Percentiles rank a stretch among this genome's conserved stretches.
Conservation (phyloP, 2,888 invertebrate species). For the Pachydiplax longipennis region DNA sequence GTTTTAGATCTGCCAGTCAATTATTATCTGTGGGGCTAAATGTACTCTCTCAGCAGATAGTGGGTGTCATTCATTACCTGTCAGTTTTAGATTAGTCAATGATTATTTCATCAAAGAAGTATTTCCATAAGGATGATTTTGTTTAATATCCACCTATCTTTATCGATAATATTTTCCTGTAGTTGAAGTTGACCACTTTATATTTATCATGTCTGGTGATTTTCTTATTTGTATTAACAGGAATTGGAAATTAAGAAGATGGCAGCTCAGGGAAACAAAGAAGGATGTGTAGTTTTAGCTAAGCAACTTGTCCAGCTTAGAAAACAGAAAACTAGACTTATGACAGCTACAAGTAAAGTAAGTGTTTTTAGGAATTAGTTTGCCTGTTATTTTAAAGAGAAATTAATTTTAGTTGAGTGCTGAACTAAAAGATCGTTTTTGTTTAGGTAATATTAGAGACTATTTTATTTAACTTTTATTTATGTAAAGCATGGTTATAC, state of each 20-base stretch:
- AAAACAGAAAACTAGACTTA: slow-evolving; percentile 85
- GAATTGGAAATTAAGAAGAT: slow-evolving; percentile 88
- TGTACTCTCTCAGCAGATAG: too few species aligned
- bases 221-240: slow-evolving; percentile 59
- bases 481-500: too few species aligned
- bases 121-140: too few species aligned
- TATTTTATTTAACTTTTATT: too few species aligned
- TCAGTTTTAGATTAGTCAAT: too few species aligned
- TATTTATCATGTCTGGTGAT: too few species aligned
- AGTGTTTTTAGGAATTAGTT: neutral
- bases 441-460: too few species aligned
- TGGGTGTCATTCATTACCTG: too few species aligned
- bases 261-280: slow-evolving; percentile 87
- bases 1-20: too few species aligned
- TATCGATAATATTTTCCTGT: neutral
- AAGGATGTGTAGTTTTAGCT: slow-evolving; percentile 82
- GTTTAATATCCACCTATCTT: neutral
- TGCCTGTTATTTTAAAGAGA: neutral
- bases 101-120: too few species aligned
- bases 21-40: too few species aligned
- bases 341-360: slow-evolving; percentile 82
- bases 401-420: neutral
- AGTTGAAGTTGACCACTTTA: neutral
- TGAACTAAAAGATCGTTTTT: neutral
- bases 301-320: slow-evolving; percentile 88